Conservation (phyloP, 2,113 vertebrate genomes). For the Dicaeum eximium region DNA sequence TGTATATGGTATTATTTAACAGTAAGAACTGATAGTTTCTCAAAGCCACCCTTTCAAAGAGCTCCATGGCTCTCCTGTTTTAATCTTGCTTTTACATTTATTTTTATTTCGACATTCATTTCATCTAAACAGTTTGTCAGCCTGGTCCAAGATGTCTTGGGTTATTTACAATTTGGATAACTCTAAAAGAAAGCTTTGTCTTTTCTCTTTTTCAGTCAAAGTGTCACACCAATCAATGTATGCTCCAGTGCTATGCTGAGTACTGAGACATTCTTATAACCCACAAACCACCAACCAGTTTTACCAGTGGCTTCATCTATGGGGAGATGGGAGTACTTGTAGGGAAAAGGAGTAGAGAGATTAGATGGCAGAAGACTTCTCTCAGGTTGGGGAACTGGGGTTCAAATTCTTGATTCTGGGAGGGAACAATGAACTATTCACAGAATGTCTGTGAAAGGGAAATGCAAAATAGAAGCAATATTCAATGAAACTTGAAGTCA, state of each 20-base stretch:
- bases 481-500: background rate
- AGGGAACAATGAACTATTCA: background rate
- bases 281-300: background rate
- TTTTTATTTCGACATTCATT: background rate
- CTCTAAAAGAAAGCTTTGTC: background rate
- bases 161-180: background rate
- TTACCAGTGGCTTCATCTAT: background rate
- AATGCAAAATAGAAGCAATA: background rate
- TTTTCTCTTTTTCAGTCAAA: background rate
- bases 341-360: background rate
- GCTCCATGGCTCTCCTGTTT: background rate
- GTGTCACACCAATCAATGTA: accelerated
- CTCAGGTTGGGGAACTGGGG: background rate
- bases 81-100: background rate
- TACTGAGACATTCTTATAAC: background rate
- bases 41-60: background rate
- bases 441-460: background rate
- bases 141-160: background rate
- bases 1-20: background rate
- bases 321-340: background rate
- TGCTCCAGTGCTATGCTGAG: background rate
- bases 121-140: background rate
- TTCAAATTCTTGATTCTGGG: background rate
- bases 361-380: background rate
- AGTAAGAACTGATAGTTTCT: background rate